Evolutionary conservation across 2,888 invertebrate genomes (phyloP).

Genomic region (Caenorhabditis uteleia): DNA sequence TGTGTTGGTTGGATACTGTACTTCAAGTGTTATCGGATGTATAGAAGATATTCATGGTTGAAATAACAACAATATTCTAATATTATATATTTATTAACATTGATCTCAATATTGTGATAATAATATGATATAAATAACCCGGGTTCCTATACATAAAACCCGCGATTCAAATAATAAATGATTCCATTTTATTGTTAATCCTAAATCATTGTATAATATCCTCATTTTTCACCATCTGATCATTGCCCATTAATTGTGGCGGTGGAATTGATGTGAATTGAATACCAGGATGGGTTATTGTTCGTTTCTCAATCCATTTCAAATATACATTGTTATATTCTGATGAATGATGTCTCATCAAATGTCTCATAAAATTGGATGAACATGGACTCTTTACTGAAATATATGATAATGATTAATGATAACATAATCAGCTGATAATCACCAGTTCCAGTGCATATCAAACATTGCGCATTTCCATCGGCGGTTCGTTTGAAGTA

Average conservation of each 20-base stretch:
- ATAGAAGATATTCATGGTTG: slow-evolving; percentile 24
- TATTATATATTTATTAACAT: neutral
- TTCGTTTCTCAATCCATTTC: slow-evolving; percentile 53
- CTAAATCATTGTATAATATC: neutral
- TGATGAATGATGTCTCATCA: slow-evolving; percentile 54
- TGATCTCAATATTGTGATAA: neutral
- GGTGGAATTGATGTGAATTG: slow-evolving; percentile 29
- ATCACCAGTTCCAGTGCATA: slow-evolving; percentile 51
- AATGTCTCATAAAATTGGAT: slow-evolving; percentile 57
- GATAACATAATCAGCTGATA: too few relatives aligned
- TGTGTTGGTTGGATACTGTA: slow-evolving; percentile 21
- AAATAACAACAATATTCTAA: neutral
- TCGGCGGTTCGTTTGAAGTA: slow-evolving; percentile 56
- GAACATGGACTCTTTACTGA: slow-evolving; percentile 54
- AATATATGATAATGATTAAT: slow-evolving; percentile 1
- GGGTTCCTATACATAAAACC: neutral
- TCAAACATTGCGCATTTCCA: slow-evolving; percentile 55
- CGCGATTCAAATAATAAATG: neutral
- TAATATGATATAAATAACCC: neutral
- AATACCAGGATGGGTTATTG: slow-evolving; percentile 18
- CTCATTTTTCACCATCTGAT: neutral
- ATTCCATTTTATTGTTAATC: neutral
- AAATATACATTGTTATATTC: slow-evolving; percentile 55
- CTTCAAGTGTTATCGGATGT: slow-evolving; percentile 13
- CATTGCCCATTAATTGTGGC: slow-evolving; percentile 1